Conservation (phyloP, 2,888 invertebrate species). For the Drosophila ustulata region DNA sequence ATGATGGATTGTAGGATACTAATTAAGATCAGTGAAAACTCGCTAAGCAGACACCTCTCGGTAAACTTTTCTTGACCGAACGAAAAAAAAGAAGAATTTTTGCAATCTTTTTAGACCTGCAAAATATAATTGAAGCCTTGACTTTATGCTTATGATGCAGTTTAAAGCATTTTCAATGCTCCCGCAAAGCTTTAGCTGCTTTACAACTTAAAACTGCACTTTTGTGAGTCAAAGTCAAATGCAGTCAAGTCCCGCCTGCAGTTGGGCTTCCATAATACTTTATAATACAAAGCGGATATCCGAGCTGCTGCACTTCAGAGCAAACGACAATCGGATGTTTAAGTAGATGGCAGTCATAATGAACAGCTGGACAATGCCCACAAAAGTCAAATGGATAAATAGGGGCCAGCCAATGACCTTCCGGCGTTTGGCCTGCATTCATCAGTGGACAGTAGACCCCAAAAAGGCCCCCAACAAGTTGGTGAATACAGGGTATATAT, state of each 20-base stretch:
- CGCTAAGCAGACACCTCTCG: no score
- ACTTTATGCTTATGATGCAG: background rate
- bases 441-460: no score
- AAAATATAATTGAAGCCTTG: background rate
- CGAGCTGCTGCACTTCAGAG: constrained; percentile 10
- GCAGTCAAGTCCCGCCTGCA: background rate
- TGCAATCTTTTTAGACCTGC: no score
- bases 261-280: background rate
- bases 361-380: constrained; percentile 2
- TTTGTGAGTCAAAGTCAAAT: background rate
- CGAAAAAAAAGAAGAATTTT: no score
- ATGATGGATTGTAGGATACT: no score
- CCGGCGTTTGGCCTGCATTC: constrained; percentile 7
- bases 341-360: constrained; percentile 2
- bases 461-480: no score
- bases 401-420: constrained; percentile 7
- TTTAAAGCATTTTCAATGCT: background rate
- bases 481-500: constrained; percentile 19
- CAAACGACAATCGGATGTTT: constrained; percentile 18
- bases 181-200: background rate
- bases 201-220: background rate
- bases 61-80: no score
- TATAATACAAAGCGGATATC: constrained; percentile 5
- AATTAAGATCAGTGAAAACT: no score
- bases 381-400: constrained; percentile 3